Base-by-base conservation (phyloP, 2,113 vertebrate species). In the Sylvia atricapilla region DNA sequence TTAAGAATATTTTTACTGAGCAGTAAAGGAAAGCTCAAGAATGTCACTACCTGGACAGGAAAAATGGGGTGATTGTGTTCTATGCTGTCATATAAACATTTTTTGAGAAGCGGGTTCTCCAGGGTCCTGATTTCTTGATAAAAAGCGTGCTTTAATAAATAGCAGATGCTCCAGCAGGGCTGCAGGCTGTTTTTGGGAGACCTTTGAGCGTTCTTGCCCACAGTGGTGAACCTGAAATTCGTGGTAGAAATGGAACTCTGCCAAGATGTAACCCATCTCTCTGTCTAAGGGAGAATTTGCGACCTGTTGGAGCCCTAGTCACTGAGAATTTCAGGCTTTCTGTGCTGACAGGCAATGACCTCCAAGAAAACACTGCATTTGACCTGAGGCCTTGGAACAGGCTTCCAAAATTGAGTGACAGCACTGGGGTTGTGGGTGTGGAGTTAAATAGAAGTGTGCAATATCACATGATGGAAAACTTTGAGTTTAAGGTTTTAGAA, bases 51-150 rank as follows among this genome's bases (percentile, higher is more conserved):
- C 12, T 1, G 1, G 9, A 13, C 31, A 66, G 16, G 30, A n/a
- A 69, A 78, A 78, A 62, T 15, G 7, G 10, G 11, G 30, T 19
- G 20, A 8, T 33, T 43, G 1, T 0, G 0, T 69, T 52, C 33
- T 4, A 3, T 21, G 58, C 33, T 21, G 37, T 8, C 7, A 56
- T 7, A 13, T 13, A 27, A 63, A 27, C 21, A 12, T 44, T 77
- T 73, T 39, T 6, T 1, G 4, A 44, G 28, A 44, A 76, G 35
- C 1, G 6, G 4, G 4, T 6, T 84, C 14, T 74, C 14, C 11
- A 37, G 31, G 28, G 11, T 37, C 15, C 33, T 25, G 5, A 23
- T 75, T 79, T 88, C 52, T 17, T 66, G 12, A 10, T 60, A 17
- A 2, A 33, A 56, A 25, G 2, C 1, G 1, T 44, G 14, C 11